Conservation (phyloP, 2,888 invertebrate genomes). For the Tineola bisselliella region DNA sequence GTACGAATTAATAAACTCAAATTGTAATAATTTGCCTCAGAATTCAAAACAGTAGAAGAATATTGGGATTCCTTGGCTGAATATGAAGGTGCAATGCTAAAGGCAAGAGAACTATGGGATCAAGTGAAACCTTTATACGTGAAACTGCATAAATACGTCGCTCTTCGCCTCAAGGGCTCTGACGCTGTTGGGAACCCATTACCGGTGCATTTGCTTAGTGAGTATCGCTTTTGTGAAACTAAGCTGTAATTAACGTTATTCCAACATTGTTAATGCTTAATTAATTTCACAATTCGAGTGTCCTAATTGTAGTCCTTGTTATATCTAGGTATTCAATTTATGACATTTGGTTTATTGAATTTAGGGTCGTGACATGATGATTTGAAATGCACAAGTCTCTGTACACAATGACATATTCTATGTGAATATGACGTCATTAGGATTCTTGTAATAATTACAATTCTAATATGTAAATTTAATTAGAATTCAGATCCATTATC, state of each 20-base stretch:
- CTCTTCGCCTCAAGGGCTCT: conserved; percentile 49
- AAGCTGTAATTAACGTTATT: neutral
- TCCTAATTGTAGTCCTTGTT: no score
- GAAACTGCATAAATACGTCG: conserved; percentile 65
- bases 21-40: conserved; percentile 26
- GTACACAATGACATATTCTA: no score
- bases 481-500: neutral
- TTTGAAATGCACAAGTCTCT: no score
- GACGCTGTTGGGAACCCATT: conserved; percentile 56
- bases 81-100: conserved; percentile 56
- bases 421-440: no score
- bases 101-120: conserved; percentile 64
- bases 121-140: conserved; percentile 63
- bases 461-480: neutral
- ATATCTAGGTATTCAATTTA: no score
- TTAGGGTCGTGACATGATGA: no score
- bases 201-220: conserved; percentile 63
- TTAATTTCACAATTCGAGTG: neutral
- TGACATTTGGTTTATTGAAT: no score
- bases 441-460: no score
- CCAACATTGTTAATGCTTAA: neutral
- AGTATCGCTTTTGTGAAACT: conserved; percentile 24
- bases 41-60: conserved; percentile 47
- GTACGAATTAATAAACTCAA: no score
- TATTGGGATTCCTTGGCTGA: conserved; percentile 68